Evolutionary conservation across 2,888 invertebrate genomes (phyloP).

Genomic region (Steinernema carpocapsae): DNA sequence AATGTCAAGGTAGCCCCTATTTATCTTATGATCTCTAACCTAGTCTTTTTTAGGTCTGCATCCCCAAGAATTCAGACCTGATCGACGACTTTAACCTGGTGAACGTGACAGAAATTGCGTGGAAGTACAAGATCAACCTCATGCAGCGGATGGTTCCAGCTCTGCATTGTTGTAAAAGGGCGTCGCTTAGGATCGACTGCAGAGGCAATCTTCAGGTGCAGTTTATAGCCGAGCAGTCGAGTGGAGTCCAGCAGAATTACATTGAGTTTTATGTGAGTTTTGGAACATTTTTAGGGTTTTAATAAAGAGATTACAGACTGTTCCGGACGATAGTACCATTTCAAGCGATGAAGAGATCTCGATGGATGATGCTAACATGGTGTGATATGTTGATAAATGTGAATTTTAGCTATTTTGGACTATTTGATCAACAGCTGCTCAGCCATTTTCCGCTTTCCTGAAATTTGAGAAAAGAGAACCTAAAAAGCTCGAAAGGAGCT

Average conservation of each 20-base stretch:
- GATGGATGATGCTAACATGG: not conserved
- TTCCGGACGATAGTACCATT: not conserved
- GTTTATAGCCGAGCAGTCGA: conserved; percentile 40
- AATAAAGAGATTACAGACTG: not conserved
- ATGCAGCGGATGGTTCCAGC: conserved; percentile 39
- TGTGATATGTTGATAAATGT: no score
- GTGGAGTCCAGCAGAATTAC: conserved; percentile 37
- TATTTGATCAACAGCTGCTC: no score
- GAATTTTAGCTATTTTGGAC: no score
- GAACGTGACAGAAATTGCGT: not conserved
- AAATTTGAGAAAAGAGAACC: no score
- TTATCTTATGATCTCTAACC: not conserved
- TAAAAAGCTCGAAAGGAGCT: no score
- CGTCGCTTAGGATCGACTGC: conserved; percentile 42
- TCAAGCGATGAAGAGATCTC: conserved; percentile 9
- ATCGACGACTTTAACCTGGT: not conserved
- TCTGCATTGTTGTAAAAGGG: conserved; percentile 36
- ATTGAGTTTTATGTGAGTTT: conserved; percentile 41
- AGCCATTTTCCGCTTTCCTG: no score
- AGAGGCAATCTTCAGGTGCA: conserved; percentile 40
- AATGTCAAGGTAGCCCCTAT: conserved; percentile 39
- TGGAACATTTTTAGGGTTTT: not conserved
- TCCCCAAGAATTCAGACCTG: conserved; percentile 9
- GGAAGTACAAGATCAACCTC: conserved; percentile 32
- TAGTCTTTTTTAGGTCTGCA: not conserved